A percentile compares a stretch with the other conserved stretches of the same genome.
These are phyloP conservation scores for Mylabris phalerata DNA, from an alignment of 1,140 invertebrate genomes.

Conservation along the genomic window DNA sequence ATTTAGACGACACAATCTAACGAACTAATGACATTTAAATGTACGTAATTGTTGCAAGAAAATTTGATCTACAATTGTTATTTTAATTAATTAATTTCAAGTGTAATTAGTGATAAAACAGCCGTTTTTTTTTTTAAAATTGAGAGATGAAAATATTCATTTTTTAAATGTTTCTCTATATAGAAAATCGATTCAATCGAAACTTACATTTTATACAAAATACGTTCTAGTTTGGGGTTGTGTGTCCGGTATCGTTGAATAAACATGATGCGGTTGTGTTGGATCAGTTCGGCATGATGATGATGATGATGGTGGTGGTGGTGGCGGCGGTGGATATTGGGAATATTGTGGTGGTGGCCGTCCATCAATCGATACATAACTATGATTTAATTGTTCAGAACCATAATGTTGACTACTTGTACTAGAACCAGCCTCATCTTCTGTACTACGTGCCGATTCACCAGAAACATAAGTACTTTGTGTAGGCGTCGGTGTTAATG, in stretches of 20 bases:
- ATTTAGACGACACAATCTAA: not conserved
- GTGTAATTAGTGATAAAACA: conserved; percentile 4
- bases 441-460: conserved; percentile 51
- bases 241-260: conserved; percentile 41
- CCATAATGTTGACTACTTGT: conserved; percentile 45
- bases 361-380: conserved; percentile 41
- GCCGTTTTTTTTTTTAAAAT: conserved; percentile 10
- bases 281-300: conserved; percentile 25
- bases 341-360: conserved; percentile 38
- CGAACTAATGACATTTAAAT: too few relatives aligned
- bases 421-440: conserved; percentile 53
- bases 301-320: conserved; percentile 35
- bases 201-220: conserved; percentile 37
- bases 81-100: not conserved
- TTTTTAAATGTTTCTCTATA: too few relatives aligned
- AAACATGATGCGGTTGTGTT: conserved; percentile 37
- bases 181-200: not conserved
- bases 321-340: conserved; percentile 33
- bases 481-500: conserved; percentile 53
- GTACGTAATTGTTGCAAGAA: too few relatives aligned
- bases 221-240: conserved; percentile 40
- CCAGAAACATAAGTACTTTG: conserved; percentile 58
- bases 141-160: too few relatives aligned
- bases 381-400: conserved; percentile 41
- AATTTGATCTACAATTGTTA: not conserved